phyloP scores from a whole-genome alignment of 2,888 invertebrate species.

The Clanis bilineata region DNA sequence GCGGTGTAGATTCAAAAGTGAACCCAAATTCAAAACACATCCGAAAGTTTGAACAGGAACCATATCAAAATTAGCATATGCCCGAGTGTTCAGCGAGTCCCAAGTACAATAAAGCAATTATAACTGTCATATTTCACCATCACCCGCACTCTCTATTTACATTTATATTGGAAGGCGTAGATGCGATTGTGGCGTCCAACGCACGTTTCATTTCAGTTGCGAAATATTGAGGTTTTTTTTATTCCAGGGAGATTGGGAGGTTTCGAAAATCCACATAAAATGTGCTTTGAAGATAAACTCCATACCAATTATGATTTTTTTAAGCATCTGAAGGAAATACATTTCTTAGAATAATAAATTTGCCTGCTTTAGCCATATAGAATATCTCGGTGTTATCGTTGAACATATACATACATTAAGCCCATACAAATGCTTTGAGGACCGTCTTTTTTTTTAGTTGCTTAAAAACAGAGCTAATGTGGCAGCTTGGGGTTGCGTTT shows the following conservation, averaged over 20 bases:
- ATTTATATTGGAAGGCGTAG: conserved; percentile 72
- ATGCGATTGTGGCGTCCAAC: not conserved
- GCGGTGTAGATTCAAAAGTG: not conserved
- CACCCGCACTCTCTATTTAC: conserved; percentile 70
- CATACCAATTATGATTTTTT: no score
- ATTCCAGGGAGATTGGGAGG: not conserved
- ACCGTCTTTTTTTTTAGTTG: no score
- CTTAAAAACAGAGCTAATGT: no score
- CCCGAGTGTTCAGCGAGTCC: conserved; percentile 35
- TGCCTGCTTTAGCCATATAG: no score
- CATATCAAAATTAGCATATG: conserved; percentile 56
- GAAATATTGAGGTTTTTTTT: not conserved
- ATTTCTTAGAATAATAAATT: no score
- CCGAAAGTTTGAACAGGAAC: not conserved
- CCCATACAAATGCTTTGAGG: no score
- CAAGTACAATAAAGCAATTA: conserved; percentile 81
- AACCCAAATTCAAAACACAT: conserved; percentile 1
- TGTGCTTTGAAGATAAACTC: not conserved
- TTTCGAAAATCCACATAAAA: not conserved
- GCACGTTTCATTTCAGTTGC: conserved; percentile 1
- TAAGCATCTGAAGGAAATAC: no score
- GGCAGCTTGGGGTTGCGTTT: no score
- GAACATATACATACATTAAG: no score
- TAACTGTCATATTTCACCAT: conserved; percentile 79
- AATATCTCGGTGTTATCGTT: no score